A percentile compares a stretch with the other conserved stretches of the same genome.
Conservation (phyloP, 2,113 vertebrate species). For the Chitala chitala region DNA sequence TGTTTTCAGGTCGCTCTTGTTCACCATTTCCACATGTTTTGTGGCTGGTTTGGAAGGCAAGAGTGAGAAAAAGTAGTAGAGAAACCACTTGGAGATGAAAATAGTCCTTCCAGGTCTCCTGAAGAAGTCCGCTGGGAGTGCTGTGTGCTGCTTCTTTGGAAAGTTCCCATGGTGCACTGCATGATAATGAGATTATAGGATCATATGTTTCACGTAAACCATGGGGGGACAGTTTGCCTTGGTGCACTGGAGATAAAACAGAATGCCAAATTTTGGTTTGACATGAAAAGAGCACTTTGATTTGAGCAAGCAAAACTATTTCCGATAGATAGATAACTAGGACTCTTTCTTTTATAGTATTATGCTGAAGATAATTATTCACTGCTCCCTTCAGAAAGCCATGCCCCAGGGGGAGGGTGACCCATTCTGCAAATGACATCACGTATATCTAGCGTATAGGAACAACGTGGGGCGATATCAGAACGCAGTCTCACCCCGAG, state of each 20-base stretch:
- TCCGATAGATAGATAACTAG: conserved; percentile 12
- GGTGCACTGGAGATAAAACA: conserved; percentile 20
- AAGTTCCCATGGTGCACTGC: background rate
- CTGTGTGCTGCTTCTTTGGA: background rate
- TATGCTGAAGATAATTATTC: conserved; percentile 7
- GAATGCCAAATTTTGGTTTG: conserved; percentile 23
- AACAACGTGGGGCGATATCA: conserved; percentile 12
- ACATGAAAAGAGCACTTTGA: conserved; percentile 21
- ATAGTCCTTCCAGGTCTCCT: conserved; percentile 7
- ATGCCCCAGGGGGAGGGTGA: background rate
- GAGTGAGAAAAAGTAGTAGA: background rate
- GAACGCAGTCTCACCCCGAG: background rate
- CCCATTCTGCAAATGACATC: conserved; percentile 16
- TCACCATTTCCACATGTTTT: background rate
- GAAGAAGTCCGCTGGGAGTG: conserved; percentile 1
- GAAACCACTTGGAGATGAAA: conserved; percentile 11
- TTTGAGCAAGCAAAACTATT: conserved; percentile 22
- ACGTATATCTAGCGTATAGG: conserved; percentile 10
- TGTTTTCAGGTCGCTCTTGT: background rate
- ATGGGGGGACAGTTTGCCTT: conserved; percentile 1
- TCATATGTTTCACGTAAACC: conserved; percentile 9
- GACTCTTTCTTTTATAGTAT: conserved; percentile 4
- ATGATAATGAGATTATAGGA: conserved; percentile 9
- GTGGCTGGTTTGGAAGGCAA: background rate
- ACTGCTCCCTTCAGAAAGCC: conserved; percentile 7